Evolutionary conservation across 1,140 invertebrate genomes (phyloP).

Genomic region (Yoshiicerus persimilis): DNA sequence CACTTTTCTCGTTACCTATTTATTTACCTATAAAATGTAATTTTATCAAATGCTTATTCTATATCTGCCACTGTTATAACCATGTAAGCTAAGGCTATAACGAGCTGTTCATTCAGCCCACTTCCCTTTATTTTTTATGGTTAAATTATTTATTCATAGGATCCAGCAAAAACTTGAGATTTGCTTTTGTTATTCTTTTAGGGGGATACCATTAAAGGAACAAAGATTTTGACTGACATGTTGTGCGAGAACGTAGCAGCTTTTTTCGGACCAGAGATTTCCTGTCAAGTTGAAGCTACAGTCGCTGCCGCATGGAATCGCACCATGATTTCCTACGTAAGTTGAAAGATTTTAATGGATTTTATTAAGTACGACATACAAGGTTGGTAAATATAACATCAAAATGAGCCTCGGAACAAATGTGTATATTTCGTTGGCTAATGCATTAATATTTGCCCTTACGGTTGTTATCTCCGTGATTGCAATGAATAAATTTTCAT

Average conservation of each 20-base stretch:
- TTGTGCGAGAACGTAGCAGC: slow-evolving; percentile 83
- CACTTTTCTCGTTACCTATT: not conserved
- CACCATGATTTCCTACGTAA: slow-evolving; percentile 97
- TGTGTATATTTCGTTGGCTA: no score
- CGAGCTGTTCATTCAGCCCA: not conserved
- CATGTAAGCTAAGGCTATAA: no score
- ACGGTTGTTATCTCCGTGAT: not conserved
- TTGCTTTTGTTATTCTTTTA: slow-evolving; percentile 47
- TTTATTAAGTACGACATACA: not conserved
- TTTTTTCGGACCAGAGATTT: slow-evolving; percentile 93
- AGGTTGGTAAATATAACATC: not conserved
- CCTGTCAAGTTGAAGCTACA: slow-evolving; percentile 89
- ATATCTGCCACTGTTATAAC: no score
- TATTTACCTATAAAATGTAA: not conserved
- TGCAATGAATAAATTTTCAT: not conserved
- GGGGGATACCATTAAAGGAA: slow-evolving; percentile 80
- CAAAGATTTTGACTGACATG: slow-evolving; percentile 85
- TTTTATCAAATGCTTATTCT: not conserved
- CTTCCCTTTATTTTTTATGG: not conserved
- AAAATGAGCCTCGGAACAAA: no score
- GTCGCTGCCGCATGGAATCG: slow-evolving; percentile 90
- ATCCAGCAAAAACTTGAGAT: not conserved
- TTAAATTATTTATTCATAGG: not conserved
- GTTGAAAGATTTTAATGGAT: slow-evolving; percentile 54
- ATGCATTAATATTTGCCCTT: not conserved